A percentile compares a stretch with the other conserved stretches of the same genome.
These are phyloP conservation scores for Syngnathoides biaculeatus DNA, from an alignment of 2,113 vertebrate species.

Conservation along the genomic window DNA sequence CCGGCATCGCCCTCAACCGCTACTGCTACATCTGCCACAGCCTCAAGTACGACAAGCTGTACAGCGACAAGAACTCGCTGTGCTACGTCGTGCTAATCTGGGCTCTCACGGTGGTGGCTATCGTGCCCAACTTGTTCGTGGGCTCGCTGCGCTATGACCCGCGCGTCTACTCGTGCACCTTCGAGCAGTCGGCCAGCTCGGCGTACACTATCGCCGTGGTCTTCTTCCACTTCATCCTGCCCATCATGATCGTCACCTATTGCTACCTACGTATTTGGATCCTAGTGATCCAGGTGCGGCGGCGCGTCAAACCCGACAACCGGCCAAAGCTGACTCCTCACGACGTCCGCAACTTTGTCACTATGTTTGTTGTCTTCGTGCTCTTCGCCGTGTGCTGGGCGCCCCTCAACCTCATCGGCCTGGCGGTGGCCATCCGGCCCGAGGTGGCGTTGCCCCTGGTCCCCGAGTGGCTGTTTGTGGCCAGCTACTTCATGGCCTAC, in stretches of 20 bases:
- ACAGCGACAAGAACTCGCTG: slow-evolving; percentile 86
- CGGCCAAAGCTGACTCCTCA: slow-evolving; percentile 85
- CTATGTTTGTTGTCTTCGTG: slow-evolving; percentile 97
- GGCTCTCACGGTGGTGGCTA: slow-evolving; percentile 85
- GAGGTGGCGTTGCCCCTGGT: slow-evolving; percentile 78
- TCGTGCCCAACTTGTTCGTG: slow-evolving; percentile 86
- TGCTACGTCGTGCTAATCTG: slow-evolving; percentile 90
- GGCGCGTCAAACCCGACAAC: slow-evolving; percentile 85
- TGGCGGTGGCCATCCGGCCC: slow-evolving; percentile 86
- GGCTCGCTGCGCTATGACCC: slow-evolving; percentile 90
- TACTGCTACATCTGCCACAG: slow-evolving; percentile 98
- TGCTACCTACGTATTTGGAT: slow-evolving; percentile 97
- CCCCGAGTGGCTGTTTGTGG: slow-evolving; percentile 94
- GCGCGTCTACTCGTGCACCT: slow-evolving; percentile 91
- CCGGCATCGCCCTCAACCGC: slow-evolving; percentile 92
- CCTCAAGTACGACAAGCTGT: slow-evolving; percentile 87
- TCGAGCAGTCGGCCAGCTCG: slow-evolving; percentile 88
- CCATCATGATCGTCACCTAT: slow-evolving; percentile 89
- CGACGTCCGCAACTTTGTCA: slow-evolving; percentile 91
- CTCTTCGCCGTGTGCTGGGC: slow-evolving; percentile 97
- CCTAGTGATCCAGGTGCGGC: slow-evolving; percentile 87
- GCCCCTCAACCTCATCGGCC: slow-evolving; percentile 90
- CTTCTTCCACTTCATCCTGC: slow-evolving; percentile 93
- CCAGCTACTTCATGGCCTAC: slow-evolving; percentile 97
- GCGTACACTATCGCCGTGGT: slow-evolving; percentile 90